These are phyloP conservation scores for Oryzias javanicus DNA, from an alignment of 2,113 vertebrate genomes.

Conservation along the genomic window DNA sequence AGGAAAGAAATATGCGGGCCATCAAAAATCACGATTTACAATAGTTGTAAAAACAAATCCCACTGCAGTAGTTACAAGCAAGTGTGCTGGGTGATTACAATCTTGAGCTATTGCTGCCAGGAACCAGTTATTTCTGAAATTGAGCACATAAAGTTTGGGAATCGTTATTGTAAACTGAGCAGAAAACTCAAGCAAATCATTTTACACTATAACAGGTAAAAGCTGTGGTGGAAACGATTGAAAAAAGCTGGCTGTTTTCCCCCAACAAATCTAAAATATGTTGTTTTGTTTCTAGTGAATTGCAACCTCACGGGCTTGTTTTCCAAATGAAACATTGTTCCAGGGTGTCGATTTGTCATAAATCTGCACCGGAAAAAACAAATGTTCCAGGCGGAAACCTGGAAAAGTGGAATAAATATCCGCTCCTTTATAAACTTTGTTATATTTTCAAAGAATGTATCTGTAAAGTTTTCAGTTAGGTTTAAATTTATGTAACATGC, in stretches of 20 bases:
- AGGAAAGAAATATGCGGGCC: neutral
- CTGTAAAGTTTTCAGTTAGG: constrained; percentile 4
- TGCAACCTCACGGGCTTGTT: constrained; percentile 26
- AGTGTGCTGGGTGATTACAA: neutral
- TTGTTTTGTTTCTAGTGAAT: constrained; percentile 31
- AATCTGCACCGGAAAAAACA: constrained; percentile 30
- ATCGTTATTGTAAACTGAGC: constrained; percentile 4
- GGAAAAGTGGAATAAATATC: constrained; percentile 30
- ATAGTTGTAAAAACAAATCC: neutral
- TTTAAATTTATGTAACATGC: neutral
- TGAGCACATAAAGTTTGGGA: neutral
- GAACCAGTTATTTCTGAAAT: neutral
- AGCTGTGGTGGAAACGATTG: neutral
- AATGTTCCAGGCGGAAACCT: constrained; percentile 9
- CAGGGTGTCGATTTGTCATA: constrained; percentile 24
- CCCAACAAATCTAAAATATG: constrained; percentile 4
- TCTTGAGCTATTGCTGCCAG: neutral
- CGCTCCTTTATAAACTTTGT: neutral
- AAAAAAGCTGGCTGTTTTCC: constrained; percentile 25
- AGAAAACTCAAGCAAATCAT: constrained; percentile 3
- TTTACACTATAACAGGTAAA: constrained; percentile 5
- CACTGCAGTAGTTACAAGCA: neutral
- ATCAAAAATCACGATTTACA: neutral
- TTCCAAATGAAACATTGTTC: constrained; percentile 37
- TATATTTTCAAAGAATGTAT: constrained; percentile 5